These are phyloP conservation scores for Pemphigus obesinymphae DNA, from an alignment of 1,140 invertebrate genomes.

Conservation along the genomic window DNA sequence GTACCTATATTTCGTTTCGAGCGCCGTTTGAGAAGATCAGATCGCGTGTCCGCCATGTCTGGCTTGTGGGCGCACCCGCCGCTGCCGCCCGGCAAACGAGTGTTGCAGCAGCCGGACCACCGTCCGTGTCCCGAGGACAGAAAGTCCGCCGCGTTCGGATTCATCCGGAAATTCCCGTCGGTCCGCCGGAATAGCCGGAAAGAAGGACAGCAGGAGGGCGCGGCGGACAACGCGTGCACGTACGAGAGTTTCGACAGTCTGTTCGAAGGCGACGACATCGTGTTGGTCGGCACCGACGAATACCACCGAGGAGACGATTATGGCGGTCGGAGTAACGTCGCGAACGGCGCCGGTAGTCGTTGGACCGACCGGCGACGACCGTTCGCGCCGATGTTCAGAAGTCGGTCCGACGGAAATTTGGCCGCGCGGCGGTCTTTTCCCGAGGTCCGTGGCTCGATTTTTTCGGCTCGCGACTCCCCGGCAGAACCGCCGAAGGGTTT, in stretches of 20 bases:
- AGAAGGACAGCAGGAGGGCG: background rate
- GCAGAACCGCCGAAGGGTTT: background rate
- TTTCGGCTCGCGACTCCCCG: background rate
- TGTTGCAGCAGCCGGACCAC: no score
- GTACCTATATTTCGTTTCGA: background rate
- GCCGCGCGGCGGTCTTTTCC: background rate
- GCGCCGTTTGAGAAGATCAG: no score
- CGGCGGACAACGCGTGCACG: background rate
- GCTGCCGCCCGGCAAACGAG: slow-evolving; percentile 16
- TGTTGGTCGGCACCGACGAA: slow-evolving; percentile 6
- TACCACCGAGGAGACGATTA: no score
- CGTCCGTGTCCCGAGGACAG: background rate
- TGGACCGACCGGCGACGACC: no score
- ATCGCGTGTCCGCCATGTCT: background rate
- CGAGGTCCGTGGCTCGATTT: background rate
- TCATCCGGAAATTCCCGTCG: slow-evolving; percentile 14
- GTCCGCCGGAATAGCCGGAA: slow-evolving; percentile 19
- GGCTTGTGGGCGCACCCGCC: slow-evolving; percentile 32
- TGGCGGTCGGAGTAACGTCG: no score
- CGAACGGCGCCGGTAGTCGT: no score
- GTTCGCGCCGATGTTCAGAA: slow-evolving; percentile 14
- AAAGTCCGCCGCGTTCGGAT: background rate
- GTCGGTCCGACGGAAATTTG: slow-evolving; percentile 24
- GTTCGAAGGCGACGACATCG: slow-evolving; percentile 17
- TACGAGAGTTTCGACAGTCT: slow-evolving; percentile 34